Base-by-base conservation (phyloP, 35 echinoderm and acorn worm species). In the Chiridota heheva region DNA sequence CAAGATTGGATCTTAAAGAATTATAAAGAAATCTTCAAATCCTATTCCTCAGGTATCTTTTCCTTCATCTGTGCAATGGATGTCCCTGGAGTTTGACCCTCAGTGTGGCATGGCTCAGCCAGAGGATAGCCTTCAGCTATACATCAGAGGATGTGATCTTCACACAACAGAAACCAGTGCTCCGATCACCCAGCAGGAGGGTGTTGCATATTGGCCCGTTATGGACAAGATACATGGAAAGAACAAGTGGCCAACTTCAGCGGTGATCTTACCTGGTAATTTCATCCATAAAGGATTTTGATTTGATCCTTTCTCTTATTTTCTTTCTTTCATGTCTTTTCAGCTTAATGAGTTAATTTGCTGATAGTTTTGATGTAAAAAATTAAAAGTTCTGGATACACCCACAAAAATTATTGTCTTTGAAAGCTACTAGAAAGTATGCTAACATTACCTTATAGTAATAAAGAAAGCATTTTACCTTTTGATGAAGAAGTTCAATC, bases 51-150 rank as follows among this genome's bases (percentile, higher is more conserved):
- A 98, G 95, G 95, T 98, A 46, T 63, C 40, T 44, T 98, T 91
- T 57, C 95, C 95, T 22, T 80, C 91, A 13, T 80, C 53, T 68
- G 95, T 98, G 10, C 83, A 98, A 63, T 98, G 95, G 95, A 88
- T 98, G 83, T 42, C 82, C 2, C 84, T 98, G 17, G 89, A 98
- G 60, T 98, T 98, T 91, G 95, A 90, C 81, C 69, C 81, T 17
- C 80, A 91, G 81, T 98, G 95, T 82, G 95, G 95, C 13, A 98
- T 89, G 26, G 89, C 95, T 18, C 95, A 98, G 49, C 95, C 72
- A 42, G 95, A 98, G 66, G 95, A 98, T 59, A 85, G 89, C 42
- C 76, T 98, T 2, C 88, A 91, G 43, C 85, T 98, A 20, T 89
- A 84, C 73, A 98, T 98, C 51, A n/a, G n/a, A n/a, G n/a, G n/a